Evolutionary conservation across 1,140 invertebrate species (phyloP).

Genomic region (Habropoda laboriosa): DNA sequence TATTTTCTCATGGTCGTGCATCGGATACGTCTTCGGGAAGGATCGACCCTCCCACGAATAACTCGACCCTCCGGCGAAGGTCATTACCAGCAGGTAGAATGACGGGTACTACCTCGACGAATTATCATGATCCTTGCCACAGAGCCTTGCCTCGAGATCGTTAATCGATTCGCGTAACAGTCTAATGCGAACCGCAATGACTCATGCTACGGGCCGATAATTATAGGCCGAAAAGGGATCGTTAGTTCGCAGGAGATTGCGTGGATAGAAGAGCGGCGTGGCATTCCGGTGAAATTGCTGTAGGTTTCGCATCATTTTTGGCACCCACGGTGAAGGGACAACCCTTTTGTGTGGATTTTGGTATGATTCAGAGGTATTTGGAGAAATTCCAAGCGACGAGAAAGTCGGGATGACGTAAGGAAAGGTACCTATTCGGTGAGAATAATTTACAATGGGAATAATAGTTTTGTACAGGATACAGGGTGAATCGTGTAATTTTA

Average conservation of each 20-base stretch:
- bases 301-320: background rate
- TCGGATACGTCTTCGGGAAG: slow-evolving; percentile 44
- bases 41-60: slow-evolving; percentile 75
- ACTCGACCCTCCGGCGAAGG: slow-evolving; percentile 67
- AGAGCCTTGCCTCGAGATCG: slow-evolving; percentile 14
- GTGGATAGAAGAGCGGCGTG: background rate
- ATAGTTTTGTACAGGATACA: too few relatives aligned
- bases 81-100: slow-evolving; percentile 70
- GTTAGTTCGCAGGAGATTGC: slow-evolving; percentile 19
- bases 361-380: background rate
- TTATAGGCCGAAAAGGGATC: slow-evolving; percentile 28
- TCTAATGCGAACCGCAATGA: slow-evolving; percentile 24
- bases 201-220: slow-evolving; percentile 29
- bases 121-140: slow-evolving; percentile 72
- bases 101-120: slow-evolving; percentile 53
- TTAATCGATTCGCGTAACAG: slow-evolving; percentile 55
- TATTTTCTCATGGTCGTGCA: slow-evolving; percentile 40
- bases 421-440: too few relatives aligned
- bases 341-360: background rate
- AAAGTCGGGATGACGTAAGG: too few relatives aligned
- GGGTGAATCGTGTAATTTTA: too few relatives aligned
- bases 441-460: too few relatives aligned
- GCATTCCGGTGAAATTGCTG: slow-evolving; percentile 33
- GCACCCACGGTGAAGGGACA: background rate
- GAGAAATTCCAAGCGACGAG: background rate